These are phyloP conservation scores for Antrozous pallidus DNA, from an alignment of 2,797 vertebrate genomes.

Conservation along the genomic window DNA sequence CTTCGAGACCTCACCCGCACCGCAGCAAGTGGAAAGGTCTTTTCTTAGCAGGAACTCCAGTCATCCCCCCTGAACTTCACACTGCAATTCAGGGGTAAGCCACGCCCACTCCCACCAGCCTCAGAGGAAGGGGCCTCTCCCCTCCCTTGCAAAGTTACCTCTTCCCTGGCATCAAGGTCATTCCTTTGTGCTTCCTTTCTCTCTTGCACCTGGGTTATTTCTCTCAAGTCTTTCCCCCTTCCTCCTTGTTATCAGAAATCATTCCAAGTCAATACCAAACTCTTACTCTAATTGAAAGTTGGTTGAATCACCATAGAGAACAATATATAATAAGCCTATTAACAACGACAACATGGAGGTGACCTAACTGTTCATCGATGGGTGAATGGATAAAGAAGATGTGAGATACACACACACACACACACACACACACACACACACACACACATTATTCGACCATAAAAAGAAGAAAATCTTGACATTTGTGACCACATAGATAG, in stretches of 20 bases:
- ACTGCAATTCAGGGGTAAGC: neutral
- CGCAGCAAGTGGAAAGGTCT: conserved; percentile 6
- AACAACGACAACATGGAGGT: neutral
- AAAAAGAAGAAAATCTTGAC: neutral
- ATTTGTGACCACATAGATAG: neutral
- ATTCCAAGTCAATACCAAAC: neutral
- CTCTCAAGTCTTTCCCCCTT: neutral
- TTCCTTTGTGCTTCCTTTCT: neutral
- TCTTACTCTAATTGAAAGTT: neutral
- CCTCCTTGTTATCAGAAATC: neutral
- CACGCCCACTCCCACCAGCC: neutral
- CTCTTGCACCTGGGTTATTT: neutral
- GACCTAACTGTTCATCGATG: neutral
- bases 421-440: too few species aligned
- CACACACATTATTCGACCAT: neutral
- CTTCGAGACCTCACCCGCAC: neutral
- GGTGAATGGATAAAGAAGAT: neutral
- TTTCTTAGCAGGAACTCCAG: neutral
- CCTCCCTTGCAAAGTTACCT: neutral
- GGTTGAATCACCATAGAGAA: neutral
- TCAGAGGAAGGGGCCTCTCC: neutral
- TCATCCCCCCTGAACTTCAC: neutral
- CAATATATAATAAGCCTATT: neutral
- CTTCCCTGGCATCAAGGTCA: neutral
- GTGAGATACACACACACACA: too few species aligned